Conservation (phyloP, 2,113 vertebrate species). For the Tetraodon nigroviridis region DNA sequence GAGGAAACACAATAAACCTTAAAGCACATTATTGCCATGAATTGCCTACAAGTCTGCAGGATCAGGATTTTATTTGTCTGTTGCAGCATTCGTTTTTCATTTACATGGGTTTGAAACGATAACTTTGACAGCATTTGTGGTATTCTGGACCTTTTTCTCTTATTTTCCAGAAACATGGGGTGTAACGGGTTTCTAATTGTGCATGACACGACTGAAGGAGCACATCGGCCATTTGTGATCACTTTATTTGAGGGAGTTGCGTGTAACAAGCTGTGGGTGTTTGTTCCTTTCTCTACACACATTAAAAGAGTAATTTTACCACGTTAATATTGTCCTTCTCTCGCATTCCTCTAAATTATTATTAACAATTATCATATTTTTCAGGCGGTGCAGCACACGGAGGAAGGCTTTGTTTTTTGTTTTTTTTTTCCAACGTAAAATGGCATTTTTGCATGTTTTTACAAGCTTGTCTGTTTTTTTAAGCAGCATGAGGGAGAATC, state of each 20-base stretch:
- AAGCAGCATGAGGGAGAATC: too few relatives aligned
- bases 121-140: constrained; percentile 14
- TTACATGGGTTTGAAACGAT: constrained; percentile 29
- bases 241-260: constrained; percentile 45
- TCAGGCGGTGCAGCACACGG: not conserved
- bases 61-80: constrained; percentile 11
- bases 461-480: too few relatives aligned
- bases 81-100: constrained; percentile 23
- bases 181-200: constrained; percentile 19
- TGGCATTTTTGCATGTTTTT: too few relatives aligned
- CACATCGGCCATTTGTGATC: constrained; percentile 34
- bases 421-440: too few relatives aligned
- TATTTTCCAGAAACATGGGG: not conserved
- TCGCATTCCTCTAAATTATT: not conserved
- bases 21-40: constrained; percentile 37
- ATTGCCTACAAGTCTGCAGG: constrained; percentile 23
- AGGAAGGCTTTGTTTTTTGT: too few relatives aligned
- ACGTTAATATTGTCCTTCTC: not conserved
- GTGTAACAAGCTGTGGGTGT: constrained; percentile 45
- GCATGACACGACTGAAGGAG: constrained; percentile 18
- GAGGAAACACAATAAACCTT: constrained; percentile 10
- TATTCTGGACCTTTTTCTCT: not conserved
- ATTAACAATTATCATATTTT: too few relatives aligned
- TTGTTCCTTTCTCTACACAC: constrained; percentile 38
- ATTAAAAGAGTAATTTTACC: constrained; percentile 55